These are phyloP conservation scores for Sinocyclocheilus anophthalmus DNA, from an alignment of 2,113 vertebrate genomes.

Conservation along the genomic window DNA sequence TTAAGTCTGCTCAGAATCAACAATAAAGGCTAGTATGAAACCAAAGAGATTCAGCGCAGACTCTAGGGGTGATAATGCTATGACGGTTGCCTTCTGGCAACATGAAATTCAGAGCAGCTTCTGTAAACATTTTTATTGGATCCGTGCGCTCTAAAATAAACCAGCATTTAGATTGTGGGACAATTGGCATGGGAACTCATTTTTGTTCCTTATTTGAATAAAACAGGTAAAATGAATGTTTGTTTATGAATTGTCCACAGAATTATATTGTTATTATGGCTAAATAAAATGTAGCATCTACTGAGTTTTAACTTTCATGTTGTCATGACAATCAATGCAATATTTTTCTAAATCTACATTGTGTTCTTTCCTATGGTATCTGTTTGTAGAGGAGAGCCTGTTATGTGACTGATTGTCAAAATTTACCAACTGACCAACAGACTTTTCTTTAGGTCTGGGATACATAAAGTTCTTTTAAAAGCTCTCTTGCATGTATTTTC, in stretches of 20 bases:
- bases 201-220: background rate
- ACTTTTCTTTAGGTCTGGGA: background rate
- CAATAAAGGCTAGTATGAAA: background rate
- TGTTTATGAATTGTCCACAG: background rate
- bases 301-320: background rate
- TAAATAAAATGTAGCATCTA: background rate
- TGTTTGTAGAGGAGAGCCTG: too few relatives aligned
- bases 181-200: background rate
- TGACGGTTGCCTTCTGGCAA: background rate
- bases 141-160: background rate
- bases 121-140: background rate
- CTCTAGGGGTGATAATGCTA: background rate
- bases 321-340: background rate
- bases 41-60: background rate
- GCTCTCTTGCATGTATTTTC: too few relatives aligned
- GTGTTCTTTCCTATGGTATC: too few relatives aligned
- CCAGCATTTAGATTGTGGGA: background rate
- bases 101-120: background rate
- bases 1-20: background rate
- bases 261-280: background rate
- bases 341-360: background rate
- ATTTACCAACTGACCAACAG: background rate
- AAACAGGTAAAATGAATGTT: background rate
- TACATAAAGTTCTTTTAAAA: background rate
- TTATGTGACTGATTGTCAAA: too few relatives aligned